Percentiles rank a stretch among this genome's conserved stretches.
phyloP scores from a whole-genome alignment of 2,797 vertebrate genomes.

The Pseudochirops cupreus region DNA sequence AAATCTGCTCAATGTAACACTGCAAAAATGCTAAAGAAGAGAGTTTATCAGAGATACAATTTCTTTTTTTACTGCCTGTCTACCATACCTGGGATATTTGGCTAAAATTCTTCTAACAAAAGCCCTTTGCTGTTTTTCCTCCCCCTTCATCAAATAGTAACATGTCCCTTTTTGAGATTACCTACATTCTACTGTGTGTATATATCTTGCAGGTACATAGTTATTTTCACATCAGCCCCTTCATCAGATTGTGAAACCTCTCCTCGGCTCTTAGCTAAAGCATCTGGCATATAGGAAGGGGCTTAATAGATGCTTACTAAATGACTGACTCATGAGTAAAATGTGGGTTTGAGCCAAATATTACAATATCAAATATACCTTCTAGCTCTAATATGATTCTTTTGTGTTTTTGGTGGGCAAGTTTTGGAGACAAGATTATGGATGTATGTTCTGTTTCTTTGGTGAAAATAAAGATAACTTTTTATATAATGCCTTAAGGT shows the following conservation, averaged over 20 bases:
- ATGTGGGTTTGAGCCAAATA: background rate
- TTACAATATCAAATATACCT: background rate
- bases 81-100: background rate
- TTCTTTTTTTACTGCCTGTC: background rate
- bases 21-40: background rate
- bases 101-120: background rate
- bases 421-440: background rate
- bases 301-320: background rate
- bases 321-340: background rate
- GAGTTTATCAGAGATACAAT: background rate
- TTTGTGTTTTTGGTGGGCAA: background rate
- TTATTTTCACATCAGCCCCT: background rate
- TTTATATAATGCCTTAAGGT: background rate
- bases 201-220: background rate
- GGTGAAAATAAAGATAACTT: background rate
- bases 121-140: background rate
- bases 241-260: background rate
- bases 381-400: background rate
- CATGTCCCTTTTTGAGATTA: background rate
- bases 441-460: background rate
- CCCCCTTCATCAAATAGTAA: background rate
- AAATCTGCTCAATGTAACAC: background rate
- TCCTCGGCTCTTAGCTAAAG: background rate
- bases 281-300: background rate
- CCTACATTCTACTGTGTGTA: background rate